phyloP scores from a whole-genome alignment of 2,113 vertebrate species.

The Rhombomys opimus region DNA sequence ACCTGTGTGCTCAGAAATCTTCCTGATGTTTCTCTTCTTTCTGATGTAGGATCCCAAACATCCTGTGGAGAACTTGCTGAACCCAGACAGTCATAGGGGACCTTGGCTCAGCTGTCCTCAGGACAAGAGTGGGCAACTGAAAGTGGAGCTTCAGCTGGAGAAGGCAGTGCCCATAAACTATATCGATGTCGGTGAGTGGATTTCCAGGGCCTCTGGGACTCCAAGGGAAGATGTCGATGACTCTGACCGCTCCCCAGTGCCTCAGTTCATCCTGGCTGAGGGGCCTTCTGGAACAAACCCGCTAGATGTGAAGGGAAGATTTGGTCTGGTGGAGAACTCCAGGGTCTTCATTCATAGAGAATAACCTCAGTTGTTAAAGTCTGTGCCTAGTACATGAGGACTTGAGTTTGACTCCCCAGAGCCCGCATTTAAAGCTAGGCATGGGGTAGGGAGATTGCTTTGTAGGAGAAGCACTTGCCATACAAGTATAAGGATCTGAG shows the following conservation, averaged over 20 bases:
- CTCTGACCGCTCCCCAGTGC: background rate
- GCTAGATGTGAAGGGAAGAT: background rate
- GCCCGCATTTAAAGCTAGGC: background rate
- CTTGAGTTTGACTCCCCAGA: background rate
- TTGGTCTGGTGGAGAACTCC: background rate
- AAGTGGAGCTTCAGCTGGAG: constrained; percentile 87
- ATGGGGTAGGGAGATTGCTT: background rate
- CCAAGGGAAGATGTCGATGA: background rate
- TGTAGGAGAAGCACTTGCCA: background rate
- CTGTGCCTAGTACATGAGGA: background rate
- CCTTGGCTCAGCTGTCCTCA: constrained; percentile 86
- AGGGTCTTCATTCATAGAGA: background rate
- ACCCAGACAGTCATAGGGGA: constrained; percentile 14
- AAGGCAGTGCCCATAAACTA: constrained; percentile 83
- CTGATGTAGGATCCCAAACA: constrained; percentile 84
- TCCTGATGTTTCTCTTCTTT: background rate
- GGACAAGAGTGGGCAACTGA: constrained; percentile 84
- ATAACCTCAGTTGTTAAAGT: background rate
- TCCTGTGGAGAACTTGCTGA: constrained; percentile 85
- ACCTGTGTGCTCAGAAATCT: background rate
- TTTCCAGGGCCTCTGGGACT: background rate
- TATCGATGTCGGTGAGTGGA: constrained; percentile 84
- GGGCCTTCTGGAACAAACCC: background rate
- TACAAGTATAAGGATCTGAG: background rate
- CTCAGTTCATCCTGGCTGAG: background rate